Percentiles rank a stretch among this genome's conserved stretches.
These are phyloP conservation scores for Numenius phaeopus DNA, from an alignment of 2,797 vertebrate species.

Conservation along the genomic window DNA sequence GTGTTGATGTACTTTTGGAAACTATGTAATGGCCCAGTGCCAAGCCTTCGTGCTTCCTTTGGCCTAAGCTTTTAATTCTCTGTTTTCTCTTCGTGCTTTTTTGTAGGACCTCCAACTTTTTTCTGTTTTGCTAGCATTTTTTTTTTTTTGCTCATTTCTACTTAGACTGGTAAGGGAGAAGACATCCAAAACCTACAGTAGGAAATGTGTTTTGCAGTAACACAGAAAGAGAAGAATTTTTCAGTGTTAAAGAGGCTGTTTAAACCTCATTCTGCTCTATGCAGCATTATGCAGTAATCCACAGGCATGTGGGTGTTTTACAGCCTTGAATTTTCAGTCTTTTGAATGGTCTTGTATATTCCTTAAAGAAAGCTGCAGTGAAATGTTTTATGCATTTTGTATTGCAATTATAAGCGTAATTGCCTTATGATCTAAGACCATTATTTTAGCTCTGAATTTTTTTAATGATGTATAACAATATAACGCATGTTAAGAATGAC, in stretches of 20 bases:
- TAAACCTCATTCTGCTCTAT: neutral
- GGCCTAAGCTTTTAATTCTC: slow-evolving; percentile 58
- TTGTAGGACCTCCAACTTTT: slow-evolving; percentile 7
- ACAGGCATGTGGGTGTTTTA: neutral
- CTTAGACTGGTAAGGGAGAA: neutral
- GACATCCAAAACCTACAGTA: slow-evolving; percentile 15
- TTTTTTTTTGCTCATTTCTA: slow-evolving; percentile 3
- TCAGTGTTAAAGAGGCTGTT: neutral
- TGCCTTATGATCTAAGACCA: neutral
- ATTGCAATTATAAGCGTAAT: neutral
- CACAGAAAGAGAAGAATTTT: neutral
- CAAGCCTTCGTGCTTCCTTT: slow-evolving; percentile 67
- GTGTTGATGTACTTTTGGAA: slow-evolving; percentile 78
- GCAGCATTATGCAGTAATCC: slow-evolving; percentile 6
- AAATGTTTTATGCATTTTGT: slow-evolving; percentile 36
- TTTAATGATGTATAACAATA: neutral
- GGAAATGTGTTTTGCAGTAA: slow-evolving; percentile 34
- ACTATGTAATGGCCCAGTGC: slow-evolving; percentile 63
- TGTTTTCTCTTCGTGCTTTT: slow-evolving; percentile 40
- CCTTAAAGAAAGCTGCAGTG: neutral
- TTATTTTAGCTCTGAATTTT: slow-evolving; percentile 12
- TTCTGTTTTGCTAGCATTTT: neutral
- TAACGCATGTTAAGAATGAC: neutral
- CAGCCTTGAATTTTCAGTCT: slow-evolving; percentile 2
- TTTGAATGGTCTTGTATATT: slow-evolving; percentile 13